phyloP scores from a whole-genome alignment of 2,113 vertebrate species.

The Hyperopisus bebe region DNA sequence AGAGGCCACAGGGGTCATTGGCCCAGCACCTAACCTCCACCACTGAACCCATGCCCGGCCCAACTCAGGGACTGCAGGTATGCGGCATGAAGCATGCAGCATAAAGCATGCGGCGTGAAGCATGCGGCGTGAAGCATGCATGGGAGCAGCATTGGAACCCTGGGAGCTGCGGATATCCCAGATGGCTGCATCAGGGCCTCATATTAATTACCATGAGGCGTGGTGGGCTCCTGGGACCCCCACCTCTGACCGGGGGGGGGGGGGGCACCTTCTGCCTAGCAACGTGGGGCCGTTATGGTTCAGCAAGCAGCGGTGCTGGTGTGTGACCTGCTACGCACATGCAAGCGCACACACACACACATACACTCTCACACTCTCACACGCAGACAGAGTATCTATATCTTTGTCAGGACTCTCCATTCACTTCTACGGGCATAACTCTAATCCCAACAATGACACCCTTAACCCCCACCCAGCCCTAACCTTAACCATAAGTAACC shows the following conservation, averaged over 20 bases:
- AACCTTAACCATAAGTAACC: background rate
- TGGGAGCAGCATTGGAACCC: background rate
- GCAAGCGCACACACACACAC: constrained; percentile 13
- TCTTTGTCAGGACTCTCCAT: background rate
- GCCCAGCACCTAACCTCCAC: background rate
- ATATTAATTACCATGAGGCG: constrained; percentile 57
- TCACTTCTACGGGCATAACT: background rate
- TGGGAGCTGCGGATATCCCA: constrained; percentile 49
- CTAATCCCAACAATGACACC: background rate
- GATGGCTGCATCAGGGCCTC: constrained; percentile 52
- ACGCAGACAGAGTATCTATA: background rate
- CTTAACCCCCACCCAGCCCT: background rate
- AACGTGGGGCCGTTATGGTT: constrained; percentile 33
- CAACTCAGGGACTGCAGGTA: background rate
- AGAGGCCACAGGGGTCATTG: background rate
- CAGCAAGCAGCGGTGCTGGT: constrained; percentile 24
- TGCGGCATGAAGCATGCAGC: background rate
- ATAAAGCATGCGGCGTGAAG: background rate
- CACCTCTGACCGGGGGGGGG: constrained; percentile 27
- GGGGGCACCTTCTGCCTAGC: constrained; percentile 42
- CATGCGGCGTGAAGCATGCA: background rate
- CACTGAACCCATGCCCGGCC: background rate
- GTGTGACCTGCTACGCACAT: constrained; percentile 30
- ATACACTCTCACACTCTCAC: background rate
- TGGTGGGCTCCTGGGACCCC: constrained; percentile 21